Base-by-base conservation (phyloP, 2,113 vertebrate genomes). In the Hiodon tergisus region DNA sequence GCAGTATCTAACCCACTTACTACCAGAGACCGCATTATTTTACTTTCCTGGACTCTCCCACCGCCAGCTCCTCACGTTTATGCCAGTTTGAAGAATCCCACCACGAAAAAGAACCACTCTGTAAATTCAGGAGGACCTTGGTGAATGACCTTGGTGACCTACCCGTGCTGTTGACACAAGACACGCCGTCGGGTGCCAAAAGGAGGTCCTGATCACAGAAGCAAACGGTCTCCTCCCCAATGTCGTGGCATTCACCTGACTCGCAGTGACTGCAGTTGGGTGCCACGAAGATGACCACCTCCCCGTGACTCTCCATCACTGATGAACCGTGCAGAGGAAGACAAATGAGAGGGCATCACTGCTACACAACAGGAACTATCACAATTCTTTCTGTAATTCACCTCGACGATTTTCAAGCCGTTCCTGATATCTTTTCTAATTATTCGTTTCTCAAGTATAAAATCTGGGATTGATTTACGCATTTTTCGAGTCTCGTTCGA, bases 221-320 rank as follows among this genome's bases (percentile, higher is more conserved):
- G 87, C 97, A 99, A 83, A 93, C 86, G 61, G 93, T 80, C 65
- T 88, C 87, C 52, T 92, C 92, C 0, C 85, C 82, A 77, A 87
- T 91, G 83, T 93, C 76, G 75, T 93, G 92, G 82, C 97, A 99
- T 66, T 98, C 95, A 0, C 92, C 92, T 72, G 92, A 91, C 78
- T 96, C 92, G 76, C 97, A 99, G 87, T 96, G 95, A 85, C 95
- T 98, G 88, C 97, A 99, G 93, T 99, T 98, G 77, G 94, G 92
- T 75, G 95, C 93, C 5, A 94, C 90, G 73, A 86, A 94, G 84
- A 99, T 96, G 79, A 93, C 90, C 84, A 99, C 96, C 82, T 99
- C 97, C 60, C 97, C 97, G 0, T 97, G 92, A 5, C 93, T 93
- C 78, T 99, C 97, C 85, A 95, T 96, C 77, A 91, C 97, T 99